A percentile compares a stretch with the other conserved stretches of the same genome.
Evolutionary conservation across 2,888 invertebrate genomes (phyloP).

Genomic region (Nudaria mundana): DNA sequence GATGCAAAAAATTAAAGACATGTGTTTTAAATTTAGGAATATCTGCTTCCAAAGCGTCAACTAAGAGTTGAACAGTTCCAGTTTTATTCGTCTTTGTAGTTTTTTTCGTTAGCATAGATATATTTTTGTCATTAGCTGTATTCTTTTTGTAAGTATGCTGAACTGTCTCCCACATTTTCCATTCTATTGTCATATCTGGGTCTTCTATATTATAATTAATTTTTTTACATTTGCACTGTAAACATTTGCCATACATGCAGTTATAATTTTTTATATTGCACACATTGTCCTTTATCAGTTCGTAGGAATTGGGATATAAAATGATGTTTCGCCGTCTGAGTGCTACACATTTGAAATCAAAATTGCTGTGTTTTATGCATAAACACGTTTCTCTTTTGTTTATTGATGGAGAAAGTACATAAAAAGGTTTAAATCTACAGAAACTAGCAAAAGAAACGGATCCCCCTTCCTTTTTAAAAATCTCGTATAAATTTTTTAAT

Average conservation of each 20-base stretch:
- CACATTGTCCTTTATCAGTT: too few species aligned
- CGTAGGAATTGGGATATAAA: too few species aligned
- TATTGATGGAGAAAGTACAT: conserved; percentile 4
- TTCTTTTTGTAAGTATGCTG: background rate
- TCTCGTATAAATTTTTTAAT: conserved; percentile 1
- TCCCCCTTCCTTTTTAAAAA: conserved; percentile 9
- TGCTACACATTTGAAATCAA: too few species aligned
- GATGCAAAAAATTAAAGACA: conserved; percentile 8
- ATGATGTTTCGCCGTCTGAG: too few species aligned
- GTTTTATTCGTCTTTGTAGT: conserved; percentile 1
- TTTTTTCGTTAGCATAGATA: conserved; percentile 2
- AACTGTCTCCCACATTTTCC: background rate
- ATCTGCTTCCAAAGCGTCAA: conserved; percentile 4
- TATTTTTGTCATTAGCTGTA: too few species aligned
- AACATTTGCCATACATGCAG: conserved; percentile 7
- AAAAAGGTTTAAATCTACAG: conserved; percentile 11
- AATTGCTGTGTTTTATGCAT: background rate
- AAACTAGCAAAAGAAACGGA: conserved; percentile 8
- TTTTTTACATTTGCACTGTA: background rate
- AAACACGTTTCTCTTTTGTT: conserved; percentile 3
- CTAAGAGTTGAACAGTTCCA: background rate
- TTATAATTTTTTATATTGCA: too few species aligned
- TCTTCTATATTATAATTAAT: background rate
- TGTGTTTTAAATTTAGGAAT: conserved; percentile 9
- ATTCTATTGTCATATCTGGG: background rate